These are phyloP conservation scores for Gonioctena quinquepunctata DNA, from an alignment of 1,140 invertebrate genomes.

Conservation along the genomic window DNA sequence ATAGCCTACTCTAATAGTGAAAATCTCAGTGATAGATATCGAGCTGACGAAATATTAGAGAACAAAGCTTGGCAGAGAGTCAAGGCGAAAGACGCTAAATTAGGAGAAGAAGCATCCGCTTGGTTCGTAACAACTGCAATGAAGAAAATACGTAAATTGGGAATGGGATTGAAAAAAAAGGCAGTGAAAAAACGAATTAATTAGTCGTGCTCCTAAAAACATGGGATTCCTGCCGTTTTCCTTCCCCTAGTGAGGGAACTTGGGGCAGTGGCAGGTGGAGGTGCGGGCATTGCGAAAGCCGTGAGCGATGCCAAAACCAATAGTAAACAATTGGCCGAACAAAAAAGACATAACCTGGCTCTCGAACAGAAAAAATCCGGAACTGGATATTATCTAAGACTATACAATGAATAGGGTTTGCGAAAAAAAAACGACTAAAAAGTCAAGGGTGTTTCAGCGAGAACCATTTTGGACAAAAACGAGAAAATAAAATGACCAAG, in stretches of 20 bases:
- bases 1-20: conserved; percentile 54
- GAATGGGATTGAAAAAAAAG: conserved; percentile 30
- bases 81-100: conserved; percentile 48
- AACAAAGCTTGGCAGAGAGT: conserved; percentile 52
- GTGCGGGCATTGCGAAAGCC: conserved; percentile 46
- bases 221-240: conserved; percentile 50
- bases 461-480: neutral
- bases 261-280: conserved; percentile 46
- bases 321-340: conserved; percentile 41
- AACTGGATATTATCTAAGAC: neutral
- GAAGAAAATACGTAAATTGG: conserved; percentile 36
- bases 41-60: conserved; percentile 53
- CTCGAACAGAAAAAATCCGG: conserved; percentile 34
- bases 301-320: conserved; percentile 41
- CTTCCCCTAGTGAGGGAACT: conserved; percentile 49
- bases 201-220: conserved; percentile 49
- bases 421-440: neutral
- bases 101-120: conserved; percentile 47
- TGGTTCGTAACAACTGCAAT: conserved; percentile 27
- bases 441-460: neutral
- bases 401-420: neutral
- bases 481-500: conserved; percentile 27
- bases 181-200: conserved; percentile 26
- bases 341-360: conserved; percentile 46
- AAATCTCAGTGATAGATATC: conserved; percentile 48